These are phyloP conservation scores for Ceyx cyanopectus DNA, from an alignment of 2,113 vertebrate species.

Conservation along the genomic window DNA sequence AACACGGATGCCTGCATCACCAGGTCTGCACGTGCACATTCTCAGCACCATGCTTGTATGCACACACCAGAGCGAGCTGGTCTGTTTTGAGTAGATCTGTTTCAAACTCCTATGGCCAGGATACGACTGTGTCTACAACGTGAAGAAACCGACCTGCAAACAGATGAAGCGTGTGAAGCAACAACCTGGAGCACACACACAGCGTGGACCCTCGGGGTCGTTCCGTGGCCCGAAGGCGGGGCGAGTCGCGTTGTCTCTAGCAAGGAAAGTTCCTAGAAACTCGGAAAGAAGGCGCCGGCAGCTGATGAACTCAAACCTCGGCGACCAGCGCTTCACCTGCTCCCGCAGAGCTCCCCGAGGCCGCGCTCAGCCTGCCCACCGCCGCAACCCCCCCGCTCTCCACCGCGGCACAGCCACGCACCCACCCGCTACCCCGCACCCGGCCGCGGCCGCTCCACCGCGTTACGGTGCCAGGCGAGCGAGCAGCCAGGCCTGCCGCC, in stretches of 20 bases:
- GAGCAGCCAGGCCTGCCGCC: no score
- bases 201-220: no score
- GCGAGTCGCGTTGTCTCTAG: rapidly evolving
- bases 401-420: no score
- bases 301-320: rapidly evolving
- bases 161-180: background rate
- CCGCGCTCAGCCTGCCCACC: background rate
- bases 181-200: background rate
- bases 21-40: rapidly evolving
- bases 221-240: background rate
- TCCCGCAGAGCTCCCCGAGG: no score
- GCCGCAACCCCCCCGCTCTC: no score
- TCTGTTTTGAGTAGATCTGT: rapidly evolving
- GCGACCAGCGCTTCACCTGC: rapidly evolving
- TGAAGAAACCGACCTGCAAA: background rate
- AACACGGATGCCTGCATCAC: rapidly evolving
- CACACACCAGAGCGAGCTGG: rapidly evolving
- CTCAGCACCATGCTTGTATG: rapidly evolving
- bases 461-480: no score
- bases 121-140: background rate
- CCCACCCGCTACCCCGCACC: background rate
- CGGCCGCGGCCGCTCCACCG: background rate
- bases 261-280: background rate
- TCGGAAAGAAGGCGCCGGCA: background rate
- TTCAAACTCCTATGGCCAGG: background rate